These are phyloP conservation scores for Nephrotoma flavescens DNA, from an alignment of 2,888 invertebrate species.

Conservation along the genomic window DNA sequence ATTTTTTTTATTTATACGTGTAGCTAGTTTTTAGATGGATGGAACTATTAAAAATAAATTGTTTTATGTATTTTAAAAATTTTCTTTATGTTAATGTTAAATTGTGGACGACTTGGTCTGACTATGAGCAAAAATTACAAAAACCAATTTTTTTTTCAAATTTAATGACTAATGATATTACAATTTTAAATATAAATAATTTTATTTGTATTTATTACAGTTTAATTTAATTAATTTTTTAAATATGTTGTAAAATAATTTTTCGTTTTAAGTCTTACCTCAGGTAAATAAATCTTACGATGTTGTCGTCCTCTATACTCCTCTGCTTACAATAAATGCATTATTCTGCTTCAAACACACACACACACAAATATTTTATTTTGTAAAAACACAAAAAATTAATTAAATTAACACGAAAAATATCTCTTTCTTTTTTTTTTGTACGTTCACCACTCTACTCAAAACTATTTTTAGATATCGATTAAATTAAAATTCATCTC, in stretches of 20 bases:
- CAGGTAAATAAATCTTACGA: background rate
- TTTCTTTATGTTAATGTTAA: background rate
- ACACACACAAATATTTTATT: background rate
- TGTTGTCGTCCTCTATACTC: background rate
- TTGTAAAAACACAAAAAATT: background rate
- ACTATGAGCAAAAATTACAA: background rate
- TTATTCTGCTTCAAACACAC: background rate
- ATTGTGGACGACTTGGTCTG: background rate
- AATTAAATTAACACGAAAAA: background rate
- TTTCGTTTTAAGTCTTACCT: background rate
- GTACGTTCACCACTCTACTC: background rate
- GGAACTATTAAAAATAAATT: background rate
- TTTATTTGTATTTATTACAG: background rate
- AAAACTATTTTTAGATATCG: background rate
- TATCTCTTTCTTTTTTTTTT: background rate
- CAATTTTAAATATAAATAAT: background rate
- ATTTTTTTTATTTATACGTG: background rate
- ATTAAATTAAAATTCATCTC: background rate
- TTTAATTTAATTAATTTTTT: background rate
- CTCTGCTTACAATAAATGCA: background rate
- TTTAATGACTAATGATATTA: background rate
- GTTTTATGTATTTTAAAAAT: background rate
- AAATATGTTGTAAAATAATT: background rate
- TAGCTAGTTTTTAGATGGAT: background rate
- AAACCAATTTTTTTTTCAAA: background rate